Percentiles rank a stretch among this genome's conserved stretches.
Evolutionary conservation across 2,113 vertebrate genomes (phyloP).

Genomic region (Hystrix brachyura): DNA sequence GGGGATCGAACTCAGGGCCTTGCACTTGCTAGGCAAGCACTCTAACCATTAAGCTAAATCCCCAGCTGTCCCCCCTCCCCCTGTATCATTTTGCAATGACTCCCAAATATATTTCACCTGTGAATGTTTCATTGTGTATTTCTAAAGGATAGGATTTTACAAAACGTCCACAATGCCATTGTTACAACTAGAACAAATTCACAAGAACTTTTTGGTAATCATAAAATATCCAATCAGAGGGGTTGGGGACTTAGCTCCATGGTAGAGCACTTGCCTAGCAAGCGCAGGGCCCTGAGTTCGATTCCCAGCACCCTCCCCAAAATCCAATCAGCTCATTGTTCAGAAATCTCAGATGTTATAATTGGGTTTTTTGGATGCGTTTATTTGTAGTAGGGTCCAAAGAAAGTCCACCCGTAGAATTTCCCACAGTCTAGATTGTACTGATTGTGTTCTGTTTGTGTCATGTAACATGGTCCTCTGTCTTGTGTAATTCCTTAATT

Average conservation of each 20-base stretch:
- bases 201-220: neutral
- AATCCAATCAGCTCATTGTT: neutral
- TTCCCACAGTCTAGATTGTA: too few relatives aligned
- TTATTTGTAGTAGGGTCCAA: neutral
- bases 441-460: neutral
- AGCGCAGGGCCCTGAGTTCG: too few relatives aligned
- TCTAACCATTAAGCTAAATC: too few relatives aligned
- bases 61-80: too few relatives aligned
- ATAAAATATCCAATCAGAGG: neutral
- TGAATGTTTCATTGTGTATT: neutral
- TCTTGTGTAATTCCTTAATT: neutral
- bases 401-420: neutral
- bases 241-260: too few relatives aligned
- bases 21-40: too few relatives aligned
- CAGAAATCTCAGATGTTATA: neutral
- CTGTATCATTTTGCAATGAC: neutral
- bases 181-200: conserved; percentile 17
- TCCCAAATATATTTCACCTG: neutral
- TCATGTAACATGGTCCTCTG: neutral
- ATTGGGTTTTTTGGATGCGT: neutral
- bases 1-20: too few relatives aligned
- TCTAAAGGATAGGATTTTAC: conserved; percentile 11
- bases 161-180: neutral
- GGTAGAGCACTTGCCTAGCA: too few relatives aligned
- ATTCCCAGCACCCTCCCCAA: too few relatives aligned